Percentiles rank a stretch among this genome's conserved stretches.
Evolutionary conservation across 2,888 invertebrate species (phyloP).

Genomic region (Ypsolopha scabrella): DNA sequence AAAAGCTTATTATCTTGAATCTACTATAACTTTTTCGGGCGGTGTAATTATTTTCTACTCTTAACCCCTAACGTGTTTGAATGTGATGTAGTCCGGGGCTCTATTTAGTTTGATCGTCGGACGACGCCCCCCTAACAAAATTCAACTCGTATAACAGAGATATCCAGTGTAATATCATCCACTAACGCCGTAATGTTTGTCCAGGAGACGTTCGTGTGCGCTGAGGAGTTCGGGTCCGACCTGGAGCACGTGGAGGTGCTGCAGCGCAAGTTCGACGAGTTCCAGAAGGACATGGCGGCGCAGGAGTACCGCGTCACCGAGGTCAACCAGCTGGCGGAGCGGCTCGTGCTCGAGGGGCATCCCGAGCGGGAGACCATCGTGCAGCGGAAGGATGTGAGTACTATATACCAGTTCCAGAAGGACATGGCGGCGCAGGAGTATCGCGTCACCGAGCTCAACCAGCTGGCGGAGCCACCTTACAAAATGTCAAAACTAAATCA

Average conservation of each 20-base stretch:
- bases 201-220: conserved; percentile 92
- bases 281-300: conserved; percentile 98
- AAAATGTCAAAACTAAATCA: too few species aligned
- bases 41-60: too few species aligned
- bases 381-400: conserved; percentile 71
- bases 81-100: too few species aligned
- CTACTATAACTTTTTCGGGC: too few species aligned
- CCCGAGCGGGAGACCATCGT: conserved; percentile 85
- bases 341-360: conserved; percentile 92
- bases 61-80: too few species aligned
- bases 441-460: conserved; percentile 96
- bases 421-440: conserved; percentile 88
- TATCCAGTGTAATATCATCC: too few species aligned
- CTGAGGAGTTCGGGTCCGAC: conserved; percentile 98
- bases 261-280: conserved; percentile 99
- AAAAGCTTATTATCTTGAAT: too few species aligned
- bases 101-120: too few species aligned
- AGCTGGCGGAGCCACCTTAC: conserved; percentile 94
- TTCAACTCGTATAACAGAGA: too few species aligned
- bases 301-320: conserved; percentile 97
- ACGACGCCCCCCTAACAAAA: too few species aligned
- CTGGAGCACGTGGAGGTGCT: conserved; percentile 98
- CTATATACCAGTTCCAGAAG: not conserved
- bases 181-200: too few species aligned
- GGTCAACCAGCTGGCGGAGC: conserved; percentile 95